Evolutionary conservation across 2,888 invertebrate species (phyloP), one percentile per base, ranked within the genome.

Genomic region (Apamea sordens): DNA sequence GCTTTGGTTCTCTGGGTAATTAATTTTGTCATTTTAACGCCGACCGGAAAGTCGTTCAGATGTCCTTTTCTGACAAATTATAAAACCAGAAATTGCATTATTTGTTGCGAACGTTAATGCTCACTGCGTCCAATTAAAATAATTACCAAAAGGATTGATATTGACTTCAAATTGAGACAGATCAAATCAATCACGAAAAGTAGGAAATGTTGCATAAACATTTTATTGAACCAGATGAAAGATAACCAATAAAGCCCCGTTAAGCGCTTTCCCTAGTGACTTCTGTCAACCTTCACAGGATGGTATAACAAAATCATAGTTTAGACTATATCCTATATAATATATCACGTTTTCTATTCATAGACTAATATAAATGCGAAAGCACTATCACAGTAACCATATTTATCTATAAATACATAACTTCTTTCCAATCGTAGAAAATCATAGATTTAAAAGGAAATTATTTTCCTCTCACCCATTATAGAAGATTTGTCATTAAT

Each of bases 51-150:
- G 72, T 82, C 77, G 82, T 82, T 77, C 77, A 74, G 77, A 71
- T 77, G 74, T 82, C 82, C 86, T 85, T 84, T 74, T 68, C 24
- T 86, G 84, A 84, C 86, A 85, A 85, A 84, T 84, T 85, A 53
- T 63, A 74, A 76, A 77, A 77, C 83, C 74, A 47, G 72, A 74
- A 82, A 77, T 64, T 59, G n/a, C 67, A 73, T 85, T 76, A 85
- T 77, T 74, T 82, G 70, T 65, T 63, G 28, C 56, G 75, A 85
- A 59, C 65, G 28, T 82, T 74, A 71, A 85, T 77, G 73, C 76
- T 77, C 50, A 71, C 28, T 85, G 73, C 32, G n/a, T 64, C 59
- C 82, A 81, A 82, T 84, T 84, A 82, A 73, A 85, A 70, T 81
- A 84, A 82, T 84, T 79, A 59, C 18, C 78, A 18, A 83, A 82